Evolutionary conservation across 2,113 vertebrate genomes (phyloP).

Genomic region (Tetraodon nigroviridis): DNA sequence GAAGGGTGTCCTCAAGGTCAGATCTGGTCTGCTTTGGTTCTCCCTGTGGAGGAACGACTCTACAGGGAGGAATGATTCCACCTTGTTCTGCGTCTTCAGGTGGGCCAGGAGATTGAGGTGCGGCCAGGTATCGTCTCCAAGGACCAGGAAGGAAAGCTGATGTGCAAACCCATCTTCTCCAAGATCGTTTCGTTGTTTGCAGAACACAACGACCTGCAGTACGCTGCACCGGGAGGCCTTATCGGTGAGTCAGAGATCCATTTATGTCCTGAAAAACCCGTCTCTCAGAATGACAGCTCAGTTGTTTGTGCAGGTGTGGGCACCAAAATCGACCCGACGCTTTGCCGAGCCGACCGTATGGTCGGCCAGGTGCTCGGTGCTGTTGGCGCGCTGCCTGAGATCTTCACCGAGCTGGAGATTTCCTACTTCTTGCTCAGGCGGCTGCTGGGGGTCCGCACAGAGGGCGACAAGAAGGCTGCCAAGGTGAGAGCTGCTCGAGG

Average conservation of each 20-base stretch:
- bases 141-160: constrained; percentile 97
- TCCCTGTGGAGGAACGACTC: background rate
- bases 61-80: no score
- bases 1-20: constrained; percentile 93
- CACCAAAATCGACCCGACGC: constrained; percentile 96
- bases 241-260: constrained; percentile 77
- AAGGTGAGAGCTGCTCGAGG: constrained; percentile 75
- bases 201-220: constrained; percentile 96
- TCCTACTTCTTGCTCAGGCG: constrained; percentile 93
- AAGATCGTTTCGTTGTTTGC: constrained; percentile 98
- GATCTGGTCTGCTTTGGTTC: background rate
- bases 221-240: constrained; percentile 93
- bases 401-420: constrained; percentile 97
- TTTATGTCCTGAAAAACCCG: no score
- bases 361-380: constrained; percentile 97
- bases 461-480: constrained; percentile 98
- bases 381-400: constrained; percentile 93
- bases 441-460: constrained; percentile 92
- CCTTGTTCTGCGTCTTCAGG: constrained; percentile 66
- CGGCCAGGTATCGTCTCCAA: constrained; percentile 97
- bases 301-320: constrained; percentile 81
- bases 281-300: background rate
- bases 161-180: constrained; percentile 99
- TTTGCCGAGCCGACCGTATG: constrained; percentile 97
- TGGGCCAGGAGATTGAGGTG: constrained; percentile 97